Percentiles rank a stretch among this genome's conserved stretches.
Conservation (phyloP, 2,888 invertebrate species). For the Cephus pygmeus region DNA sequence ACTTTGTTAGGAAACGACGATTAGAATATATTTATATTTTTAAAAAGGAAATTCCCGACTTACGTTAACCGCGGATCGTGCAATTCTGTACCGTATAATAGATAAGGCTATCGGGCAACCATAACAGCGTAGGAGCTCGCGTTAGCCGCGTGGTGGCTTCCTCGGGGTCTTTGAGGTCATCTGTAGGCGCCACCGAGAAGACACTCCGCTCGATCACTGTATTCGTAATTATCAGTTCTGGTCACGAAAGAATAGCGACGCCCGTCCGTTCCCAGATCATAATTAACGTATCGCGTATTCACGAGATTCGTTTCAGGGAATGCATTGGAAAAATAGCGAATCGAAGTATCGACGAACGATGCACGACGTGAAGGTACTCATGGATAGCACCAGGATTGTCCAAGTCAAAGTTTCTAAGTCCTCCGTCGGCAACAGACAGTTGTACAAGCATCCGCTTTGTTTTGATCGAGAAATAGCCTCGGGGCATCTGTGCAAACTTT, state of each 20-base stretch:
- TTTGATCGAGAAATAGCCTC: slow-evolving; percentile 32
- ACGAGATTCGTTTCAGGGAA: background rate
- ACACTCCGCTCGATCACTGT: slow-evolving; percentile 39
- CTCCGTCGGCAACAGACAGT: slow-evolving; percentile 25
- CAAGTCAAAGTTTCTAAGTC: background rate
- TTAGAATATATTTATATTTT: background rate
- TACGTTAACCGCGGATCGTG: background rate
- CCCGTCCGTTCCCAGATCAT: background rate
- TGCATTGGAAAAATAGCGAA: background rate
- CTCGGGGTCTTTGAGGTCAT: slow-evolving; percentile 41
- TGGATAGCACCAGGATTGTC: background rate
- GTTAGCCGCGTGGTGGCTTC: background rate
- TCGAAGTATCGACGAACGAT: background rate
- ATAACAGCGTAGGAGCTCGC: background rate
- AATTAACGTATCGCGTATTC: background rate
- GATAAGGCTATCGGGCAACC: background rate
- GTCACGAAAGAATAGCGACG: background rate
- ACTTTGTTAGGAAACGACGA: background rate
- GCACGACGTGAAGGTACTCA: background rate
- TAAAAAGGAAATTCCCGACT: background rate
- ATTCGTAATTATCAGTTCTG: slow-evolving; percentile 27
- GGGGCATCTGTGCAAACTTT: slow-evolving; percentile 48
- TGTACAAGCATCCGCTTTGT: slow-evolving; percentile 38
- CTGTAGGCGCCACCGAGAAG: slow-evolving; percentile 46
- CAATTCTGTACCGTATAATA: background rate